These are phyloP conservation scores for Xenus cinereus DNA, from an alignment of 2,113 vertebrate species.

Conservation along the genomic window DNA sequence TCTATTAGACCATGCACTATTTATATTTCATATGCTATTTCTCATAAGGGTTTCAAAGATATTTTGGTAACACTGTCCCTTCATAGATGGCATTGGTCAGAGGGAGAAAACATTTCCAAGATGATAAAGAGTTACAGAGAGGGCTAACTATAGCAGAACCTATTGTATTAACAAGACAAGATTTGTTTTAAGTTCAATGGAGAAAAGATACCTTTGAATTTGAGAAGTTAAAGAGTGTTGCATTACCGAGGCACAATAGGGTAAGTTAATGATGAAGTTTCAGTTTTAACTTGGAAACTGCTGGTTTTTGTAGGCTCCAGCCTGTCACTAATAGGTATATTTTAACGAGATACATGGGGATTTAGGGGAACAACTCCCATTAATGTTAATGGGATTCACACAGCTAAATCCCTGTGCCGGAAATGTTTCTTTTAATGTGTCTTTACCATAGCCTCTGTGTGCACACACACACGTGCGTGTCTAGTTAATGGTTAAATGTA, in stretches of 20 bases:
- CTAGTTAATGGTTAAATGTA: conserved; percentile 32
- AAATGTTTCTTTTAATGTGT: conserved; percentile 38
- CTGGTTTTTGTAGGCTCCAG: conserved; percentile 55
- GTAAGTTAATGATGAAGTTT: conserved; percentile 65
- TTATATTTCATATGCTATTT: neutral
- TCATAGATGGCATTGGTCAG: neutral
- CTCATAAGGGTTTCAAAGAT: neutral
- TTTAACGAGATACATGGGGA: conserved; percentile 68
- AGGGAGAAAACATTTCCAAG: conserved; percentile 34
- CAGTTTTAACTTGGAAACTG: conserved; percentile 63
- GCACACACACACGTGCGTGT: neutral
- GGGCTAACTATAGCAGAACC: conserved; percentile 2
- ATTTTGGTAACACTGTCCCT: neutral
- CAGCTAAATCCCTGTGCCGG: conserved; percentile 52
- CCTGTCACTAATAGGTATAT: conserved; percentile 59
- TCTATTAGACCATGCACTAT: neutral
- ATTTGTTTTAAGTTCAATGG: conserved; percentile 64
- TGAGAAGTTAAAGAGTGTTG: conserved; percentile 61
- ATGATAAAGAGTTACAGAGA: conserved; percentile 52
- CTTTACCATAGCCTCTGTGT: conserved; percentile 6
- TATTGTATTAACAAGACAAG: conserved; percentile 54
- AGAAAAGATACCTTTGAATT: conserved; percentile 59
- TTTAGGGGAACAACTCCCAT: conserved; percentile 58
- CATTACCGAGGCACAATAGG: conserved; percentile 57
- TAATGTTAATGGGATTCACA: conserved; percentile 68